Evolutionary conservation across 30 jellyfish, hydroid and myxozoan genomes (phyloP).

Genomic region (Cassiopea xamachana): DNA sequence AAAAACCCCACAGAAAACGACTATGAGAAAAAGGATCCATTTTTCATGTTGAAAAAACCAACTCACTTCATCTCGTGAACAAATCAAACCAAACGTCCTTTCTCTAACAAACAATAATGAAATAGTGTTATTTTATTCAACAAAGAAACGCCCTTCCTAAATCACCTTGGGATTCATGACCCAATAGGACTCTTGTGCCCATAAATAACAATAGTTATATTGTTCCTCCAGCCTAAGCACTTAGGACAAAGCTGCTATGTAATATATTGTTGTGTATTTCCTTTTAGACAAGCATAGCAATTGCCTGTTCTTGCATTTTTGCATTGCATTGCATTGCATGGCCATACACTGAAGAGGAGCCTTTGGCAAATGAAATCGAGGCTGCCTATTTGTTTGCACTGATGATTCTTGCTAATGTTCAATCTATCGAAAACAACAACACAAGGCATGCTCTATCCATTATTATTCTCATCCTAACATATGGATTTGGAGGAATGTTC

Average conservation of each 20-base stretch:
- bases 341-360: slow-evolving; percentile 51
- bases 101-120: too few species aligned
- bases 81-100: too few species aligned
- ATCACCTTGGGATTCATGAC: too few species aligned
- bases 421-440: slow-evolving; percentile 14
- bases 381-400: slow-evolving; percentile 56
- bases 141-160: too few species aligned
- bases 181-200: not conserved
- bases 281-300: slow-evolving; percentile 27
- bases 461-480: slow-evolving; percentile 19
- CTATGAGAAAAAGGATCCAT: too few species aligned
- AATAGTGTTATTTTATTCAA: too few species aligned
- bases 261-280: too few species aligned
- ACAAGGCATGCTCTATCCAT: slow-evolving; percentile 31
- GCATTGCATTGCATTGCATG: slow-evolving; percentile 49
- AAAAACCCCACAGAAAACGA: too few species aligned
- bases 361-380: slow-evolving; percentile 54
- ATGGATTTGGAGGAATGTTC: slow-evolving; percentile 11
- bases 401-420: slow-evolving; percentile 43
- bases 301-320: slow-evolving; percentile 43
- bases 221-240: not conserved
- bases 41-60: too few species aligned
- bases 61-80: too few species aligned
- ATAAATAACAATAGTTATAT: not conserved
- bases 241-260: too few species aligned